phyloP scores from a whole-genome alignment of 2,797 vertebrate species.

The Micropoecilia bifurca region DNA sequence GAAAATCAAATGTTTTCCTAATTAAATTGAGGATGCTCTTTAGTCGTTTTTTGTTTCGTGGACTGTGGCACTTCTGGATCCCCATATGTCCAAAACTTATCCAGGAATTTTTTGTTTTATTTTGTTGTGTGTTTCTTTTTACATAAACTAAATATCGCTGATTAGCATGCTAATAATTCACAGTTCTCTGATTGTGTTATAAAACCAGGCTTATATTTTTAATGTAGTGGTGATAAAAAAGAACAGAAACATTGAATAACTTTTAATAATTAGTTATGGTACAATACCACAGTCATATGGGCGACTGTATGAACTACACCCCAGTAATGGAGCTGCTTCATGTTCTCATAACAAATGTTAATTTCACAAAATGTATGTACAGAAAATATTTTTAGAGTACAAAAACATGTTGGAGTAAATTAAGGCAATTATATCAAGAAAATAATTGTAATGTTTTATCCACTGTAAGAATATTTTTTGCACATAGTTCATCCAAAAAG shows the following conservation, averaged over 20 bases:
- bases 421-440: neutral
- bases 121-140: neutral
- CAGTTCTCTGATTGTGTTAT: neutral
- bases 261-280: constrained; percentile 3
- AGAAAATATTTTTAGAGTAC: neutral
- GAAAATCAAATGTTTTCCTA: neutral
- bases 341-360: neutral
- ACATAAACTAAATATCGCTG: neutral
- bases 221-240: neutral
- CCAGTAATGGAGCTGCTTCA: neutral
- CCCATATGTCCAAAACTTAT: neutral
- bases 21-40: neutral
- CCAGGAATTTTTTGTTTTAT: neutral
- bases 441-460: neutral
- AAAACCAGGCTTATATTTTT: neutral
- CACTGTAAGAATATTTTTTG: neutral
- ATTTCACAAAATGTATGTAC: neutral
- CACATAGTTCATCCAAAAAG: neutral
- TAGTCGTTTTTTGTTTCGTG: neutral
- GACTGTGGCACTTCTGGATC: neutral
- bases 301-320: constrained; percentile 1
- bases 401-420: constrained; percentile 12
- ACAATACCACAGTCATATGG: constrained; percentile 39
- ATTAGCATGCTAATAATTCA: neutral
- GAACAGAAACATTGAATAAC: neutral